Conservation (phyloP, 2,888 invertebrate species). For the Eretmocerus hayati region DNA sequence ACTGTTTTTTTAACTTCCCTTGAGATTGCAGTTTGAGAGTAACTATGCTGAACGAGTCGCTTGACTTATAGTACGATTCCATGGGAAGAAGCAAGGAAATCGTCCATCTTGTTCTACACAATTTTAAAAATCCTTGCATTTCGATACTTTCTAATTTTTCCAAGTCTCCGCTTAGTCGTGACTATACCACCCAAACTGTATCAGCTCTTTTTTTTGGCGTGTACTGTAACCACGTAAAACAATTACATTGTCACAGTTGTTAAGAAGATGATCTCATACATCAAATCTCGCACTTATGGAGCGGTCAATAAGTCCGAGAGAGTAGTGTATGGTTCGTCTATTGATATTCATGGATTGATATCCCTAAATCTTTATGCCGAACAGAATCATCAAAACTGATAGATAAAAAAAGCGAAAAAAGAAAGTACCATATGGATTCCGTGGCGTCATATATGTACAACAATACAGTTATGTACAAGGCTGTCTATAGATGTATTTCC, state of each 20-base stretch:
- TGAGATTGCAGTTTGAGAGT: conserved; percentile 9
- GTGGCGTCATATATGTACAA: conserved; percentile 12
- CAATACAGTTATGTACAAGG: conserved; percentile 9
- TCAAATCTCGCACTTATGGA: conserved; percentile 40
- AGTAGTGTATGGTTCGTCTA: conserved; percentile 24
- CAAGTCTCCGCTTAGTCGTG: no score
- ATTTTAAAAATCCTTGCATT: no score
- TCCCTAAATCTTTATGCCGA: not conserved
- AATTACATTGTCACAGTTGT: no score
- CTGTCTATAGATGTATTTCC: conserved; percentile 8
- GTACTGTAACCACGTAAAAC: no score
- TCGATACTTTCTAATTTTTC: no score
- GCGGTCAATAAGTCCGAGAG: conserved; percentile 41
- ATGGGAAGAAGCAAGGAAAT: not conserved
- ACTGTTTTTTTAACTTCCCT: no score
- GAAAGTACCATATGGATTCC: conserved; percentile 11
- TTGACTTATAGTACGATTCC: not conserved
- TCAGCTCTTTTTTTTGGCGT: no score
- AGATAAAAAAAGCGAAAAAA: not conserved
- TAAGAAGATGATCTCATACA: no score
- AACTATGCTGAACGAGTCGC: not conserved
- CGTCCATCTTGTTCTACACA: not conserved
- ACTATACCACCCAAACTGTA: no score
- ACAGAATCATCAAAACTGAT: not conserved
- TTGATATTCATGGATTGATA: not conserved